phyloP scores from a whole-genome alignment of 2,888 invertebrate genomes.

The Tricholauxania praeusta region DNA sequence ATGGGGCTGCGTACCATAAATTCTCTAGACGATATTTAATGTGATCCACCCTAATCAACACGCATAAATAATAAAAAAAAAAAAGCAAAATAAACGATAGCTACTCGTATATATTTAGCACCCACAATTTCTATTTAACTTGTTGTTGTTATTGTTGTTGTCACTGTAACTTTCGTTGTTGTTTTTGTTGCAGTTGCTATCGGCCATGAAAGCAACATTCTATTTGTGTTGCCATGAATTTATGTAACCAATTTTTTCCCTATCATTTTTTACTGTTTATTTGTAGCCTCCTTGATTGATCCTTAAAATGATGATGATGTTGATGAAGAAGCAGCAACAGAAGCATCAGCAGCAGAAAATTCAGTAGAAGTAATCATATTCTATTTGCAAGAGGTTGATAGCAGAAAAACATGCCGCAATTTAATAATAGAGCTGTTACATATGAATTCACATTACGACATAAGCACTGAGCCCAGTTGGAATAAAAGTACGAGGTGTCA shows the following conservation, averaged over 20 bases:
- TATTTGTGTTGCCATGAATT: slow-evolving; percentile 1
- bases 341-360: too few relatives aligned
- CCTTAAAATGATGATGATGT: slow-evolving; percentile 5
- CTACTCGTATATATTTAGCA: too few relatives aligned
- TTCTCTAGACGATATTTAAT: too few relatives aligned
- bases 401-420: neutral
- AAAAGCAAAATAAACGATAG: too few relatives aligned
- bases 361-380: neutral
- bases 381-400: neutral
- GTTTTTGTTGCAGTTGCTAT: too few relatives aligned
- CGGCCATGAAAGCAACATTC: neutral
- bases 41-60: too few relatives aligned
- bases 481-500: too few relatives aligned
- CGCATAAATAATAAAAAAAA: too few relatives aligned
- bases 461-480: neutral
- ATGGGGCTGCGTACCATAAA: too few relatives aligned
- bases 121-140: too few relatives aligned
- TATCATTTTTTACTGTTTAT: neutral
- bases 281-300: slow-evolving; percentile 5
- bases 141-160: too few relatives aligned
- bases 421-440: slow-evolving; percentile 14
- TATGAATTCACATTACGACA: neutral
- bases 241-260: slow-evolving; percentile 1
- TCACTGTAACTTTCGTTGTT: too few relatives aligned
- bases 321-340: neutral